Evolutionary conservation across 2,888 invertebrate species (phyloP).

Genomic region (Colletes collaris): DNA sequence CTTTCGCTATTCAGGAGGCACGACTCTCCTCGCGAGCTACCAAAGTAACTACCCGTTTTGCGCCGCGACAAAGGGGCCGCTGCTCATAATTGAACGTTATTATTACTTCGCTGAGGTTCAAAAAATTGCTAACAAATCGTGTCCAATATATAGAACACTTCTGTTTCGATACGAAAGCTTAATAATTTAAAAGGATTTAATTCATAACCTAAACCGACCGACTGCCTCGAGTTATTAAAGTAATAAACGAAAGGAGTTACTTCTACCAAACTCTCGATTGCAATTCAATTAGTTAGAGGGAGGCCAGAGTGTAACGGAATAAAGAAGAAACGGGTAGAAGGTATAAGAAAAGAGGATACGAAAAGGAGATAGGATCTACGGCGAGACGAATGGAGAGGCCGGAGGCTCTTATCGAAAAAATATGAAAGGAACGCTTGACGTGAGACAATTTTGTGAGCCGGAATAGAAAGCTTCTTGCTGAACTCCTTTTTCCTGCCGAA

Average conservation of each 20-base stretch:
- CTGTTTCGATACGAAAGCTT: no score
- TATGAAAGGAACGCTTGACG: constrained; percentile 22
- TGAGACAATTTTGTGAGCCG: constrained; percentile 29
- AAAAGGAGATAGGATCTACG: constrained; percentile 7
- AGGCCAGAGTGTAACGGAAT: not conserved
- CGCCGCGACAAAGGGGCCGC: not conserved
- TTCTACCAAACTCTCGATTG: no score
- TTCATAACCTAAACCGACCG: no score
- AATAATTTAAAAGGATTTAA: no score
- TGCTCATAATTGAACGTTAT: constrained; percentile 16
- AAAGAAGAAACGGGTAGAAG: not conserved
- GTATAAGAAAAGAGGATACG: not conserved
- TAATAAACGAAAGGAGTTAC: no score
- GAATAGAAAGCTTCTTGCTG: constrained; percentile 21
- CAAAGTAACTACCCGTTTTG: constrained; percentile 28
- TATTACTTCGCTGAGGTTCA: no score
- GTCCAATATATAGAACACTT: no score
- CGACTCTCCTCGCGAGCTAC: not conserved
- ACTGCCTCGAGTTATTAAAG: no score
- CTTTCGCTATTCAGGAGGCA: not conserved
- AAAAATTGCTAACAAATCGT: no score
- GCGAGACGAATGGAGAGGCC: not conserved
- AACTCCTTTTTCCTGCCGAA: constrained; percentile 47
- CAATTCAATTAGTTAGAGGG: constrained; percentile 8
- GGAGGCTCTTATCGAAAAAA: not conserved